Base-by-base conservation (phyloP, 2,888 invertebrate species). In the Tupiocoris notatus region DNA sequence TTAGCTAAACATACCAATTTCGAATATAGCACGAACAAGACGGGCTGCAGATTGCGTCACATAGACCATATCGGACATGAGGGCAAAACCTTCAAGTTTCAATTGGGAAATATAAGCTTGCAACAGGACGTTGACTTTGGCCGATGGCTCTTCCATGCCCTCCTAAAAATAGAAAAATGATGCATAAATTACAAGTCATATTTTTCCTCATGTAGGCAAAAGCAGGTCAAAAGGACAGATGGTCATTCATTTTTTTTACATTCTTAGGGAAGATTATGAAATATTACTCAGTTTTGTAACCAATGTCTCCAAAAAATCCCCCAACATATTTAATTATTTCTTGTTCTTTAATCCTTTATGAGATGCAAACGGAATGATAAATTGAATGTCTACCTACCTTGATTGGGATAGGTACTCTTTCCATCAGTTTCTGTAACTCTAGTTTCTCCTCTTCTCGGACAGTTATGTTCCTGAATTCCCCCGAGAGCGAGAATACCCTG, bases 21-120 rank as follows among this genome's bases (percentile, higher is more conserved):
- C 99, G 84, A 92, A 98, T 80, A 99, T 96, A 0, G 99, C 98
- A 78, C 99, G 86, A 88, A 99, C 92, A 63, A 99, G 87, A 65
- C 99, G 88, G 1, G 94, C 92, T 0, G 99, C 99, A 0, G 96
- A 97, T 85, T 99, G 99, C 0, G 98, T 98, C 0, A 99, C 95
- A 83, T 95, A 99, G 1, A 98, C 96, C 98, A 99, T 99, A 84
- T 99, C 99, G 0, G 97, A 94, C 95, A 98, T 98, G 1, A 99
- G 86, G 0, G 98, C 98, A 84, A 99, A 98, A 0, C 99, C 98
- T 82, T 99, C 99, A 75, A 99, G 86, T 85, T 98, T 98, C 80
- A 99, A 85, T 84, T 98, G 98, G 0, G 98, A 99, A 79, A 99
- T 98, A 85, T 98, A 99, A 0, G 98, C 97, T 84, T 99, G 98